Base-by-base conservation (phyloP, 2,113 vertebrate species). In the Ranitomeya variabilis region DNA sequence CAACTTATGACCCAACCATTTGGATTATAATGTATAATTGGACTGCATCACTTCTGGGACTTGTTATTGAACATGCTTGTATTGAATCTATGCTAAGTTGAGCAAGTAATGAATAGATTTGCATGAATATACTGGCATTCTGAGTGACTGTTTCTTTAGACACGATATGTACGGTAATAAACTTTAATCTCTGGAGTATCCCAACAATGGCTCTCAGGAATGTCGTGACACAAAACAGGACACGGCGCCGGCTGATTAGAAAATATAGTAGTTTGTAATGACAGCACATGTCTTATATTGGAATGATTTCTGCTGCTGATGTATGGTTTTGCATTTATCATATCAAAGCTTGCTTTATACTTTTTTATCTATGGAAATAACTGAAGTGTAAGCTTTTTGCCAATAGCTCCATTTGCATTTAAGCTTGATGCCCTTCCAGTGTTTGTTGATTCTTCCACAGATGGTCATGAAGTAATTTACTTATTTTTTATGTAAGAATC, bases 391-490 rank as follows among this genome's bases (percentile, higher is more conserved):
- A 85, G 73, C 51, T 69, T 84, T 89, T 85, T 89, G 87, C 62
- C 87, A 89, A 85, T 85, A 89, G n/a, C 78, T 85, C 62, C 18
- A 85, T 79, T 89, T 89, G 81, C 16, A 79, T 55, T 77, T 66
- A 85, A 67, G 73, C 82, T 85, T 89, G 87, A 85, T 89, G 87
- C 60, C 87, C 87, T 89, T 89, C 81, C 87, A 89, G 83, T 85
- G 81, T 89, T 89, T 89, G 87, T 89, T 89, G 81, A 85, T 88
- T 88, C 59, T 89, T 89, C 74, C 52, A 85, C 87, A 89, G 87
- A 89, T 89, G 87, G 81, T 52, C 81, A 89, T 89, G 74, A 83
- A 64, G 80, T 88, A 76, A 89, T 89, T 85, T 85, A 84, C 82
- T 89, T 84, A 77, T 89, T 89, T 89, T 89, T 89, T 85, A 88